Conservation (phyloP, 2,888 invertebrate genomes). For the Danaus chrysippus region DNA sequence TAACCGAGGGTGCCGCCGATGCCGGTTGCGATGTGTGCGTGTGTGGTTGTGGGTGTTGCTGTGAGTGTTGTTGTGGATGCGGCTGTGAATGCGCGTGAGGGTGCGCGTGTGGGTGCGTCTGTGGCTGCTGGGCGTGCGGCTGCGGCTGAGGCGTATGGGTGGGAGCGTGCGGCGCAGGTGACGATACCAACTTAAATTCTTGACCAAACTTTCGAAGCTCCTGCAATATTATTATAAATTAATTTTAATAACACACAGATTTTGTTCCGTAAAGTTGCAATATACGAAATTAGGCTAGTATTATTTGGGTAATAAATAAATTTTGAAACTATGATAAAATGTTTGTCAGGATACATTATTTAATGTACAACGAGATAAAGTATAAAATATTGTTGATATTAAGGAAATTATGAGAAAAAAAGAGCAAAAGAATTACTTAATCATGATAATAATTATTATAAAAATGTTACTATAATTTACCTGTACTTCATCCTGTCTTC, state of each 20-base stretch:
- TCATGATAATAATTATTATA: too few relatives aligned
- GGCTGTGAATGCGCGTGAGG: constrained; percentile 6
- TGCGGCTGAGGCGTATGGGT: constrained; percentile 36
- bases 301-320: too few relatives aligned
- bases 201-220: constrained; percentile 89
- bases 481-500: constrained; percentile 64
- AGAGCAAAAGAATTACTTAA: too few relatives aligned
- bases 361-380: too few relatives aligned
- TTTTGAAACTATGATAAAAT: too few relatives aligned
- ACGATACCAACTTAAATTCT: constrained; percentile 84
- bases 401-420: too few relatives aligned
- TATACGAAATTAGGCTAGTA: too few relatives aligned
- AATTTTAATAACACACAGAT: too few relatives aligned
- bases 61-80: constrained; percentile 22
- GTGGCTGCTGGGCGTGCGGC: constrained; percentile 30
- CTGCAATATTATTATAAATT: constrained; percentile 38
- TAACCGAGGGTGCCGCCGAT: constrained; percentile 34
- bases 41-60: constrained; percentile 8
- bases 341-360: too few relatives aligned
- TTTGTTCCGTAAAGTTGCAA: too few relatives aligned
- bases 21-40: constrained; percentile 20
- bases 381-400: too few relatives aligned
- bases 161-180: constrained; percentile 50
- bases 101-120: constrained; percentile 50
- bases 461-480: constrained; percentile 24